These are phyloP conservation scores for Apodemus sylvaticus DNA, from an alignment of 2,113 vertebrate genomes.

Conservation along the genomic window DNA sequence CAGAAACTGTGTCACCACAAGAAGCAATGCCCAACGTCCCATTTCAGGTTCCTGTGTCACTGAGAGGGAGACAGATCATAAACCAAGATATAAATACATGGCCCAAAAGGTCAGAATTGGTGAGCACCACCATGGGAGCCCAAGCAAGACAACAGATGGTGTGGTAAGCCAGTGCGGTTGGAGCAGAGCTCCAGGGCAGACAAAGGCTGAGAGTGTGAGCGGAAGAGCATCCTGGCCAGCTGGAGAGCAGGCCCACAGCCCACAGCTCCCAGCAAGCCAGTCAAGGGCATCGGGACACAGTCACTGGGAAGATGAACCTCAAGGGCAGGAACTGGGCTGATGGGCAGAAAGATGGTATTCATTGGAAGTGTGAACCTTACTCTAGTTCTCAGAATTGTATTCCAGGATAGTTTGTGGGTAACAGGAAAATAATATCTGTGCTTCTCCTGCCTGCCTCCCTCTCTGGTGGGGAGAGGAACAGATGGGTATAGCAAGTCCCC, in stretches of 20 bases:
- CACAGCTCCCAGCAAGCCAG: neutral
- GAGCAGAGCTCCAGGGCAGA: neutral
- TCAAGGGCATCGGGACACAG: neutral
- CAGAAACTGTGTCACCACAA: neutral
- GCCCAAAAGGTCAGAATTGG: neutral
- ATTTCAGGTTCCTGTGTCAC: neutral
- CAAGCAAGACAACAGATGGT: neutral
- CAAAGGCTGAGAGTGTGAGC: neutral
- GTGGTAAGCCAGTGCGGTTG: neutral
- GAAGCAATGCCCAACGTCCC: neutral
- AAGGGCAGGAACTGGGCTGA: rapidly evolving
- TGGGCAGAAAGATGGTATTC: neutral
- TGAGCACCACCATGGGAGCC: neutral
- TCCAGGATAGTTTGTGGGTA: neutral
- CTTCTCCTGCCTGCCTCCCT: neutral
- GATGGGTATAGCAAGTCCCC: neutral
- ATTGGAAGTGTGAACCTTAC: neutral
- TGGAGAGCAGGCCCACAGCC: neutral
- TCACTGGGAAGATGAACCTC: neutral
- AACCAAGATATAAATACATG: neutral
- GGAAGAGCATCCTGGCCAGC: neutral
- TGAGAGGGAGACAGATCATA: neutral
- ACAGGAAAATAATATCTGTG: neutral
- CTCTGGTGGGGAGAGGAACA: neutral
- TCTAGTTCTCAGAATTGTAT: neutral